Conservation (phyloP, 2,797 vertebrate genomes). For the Rhinoraja longicauda region DNA sequence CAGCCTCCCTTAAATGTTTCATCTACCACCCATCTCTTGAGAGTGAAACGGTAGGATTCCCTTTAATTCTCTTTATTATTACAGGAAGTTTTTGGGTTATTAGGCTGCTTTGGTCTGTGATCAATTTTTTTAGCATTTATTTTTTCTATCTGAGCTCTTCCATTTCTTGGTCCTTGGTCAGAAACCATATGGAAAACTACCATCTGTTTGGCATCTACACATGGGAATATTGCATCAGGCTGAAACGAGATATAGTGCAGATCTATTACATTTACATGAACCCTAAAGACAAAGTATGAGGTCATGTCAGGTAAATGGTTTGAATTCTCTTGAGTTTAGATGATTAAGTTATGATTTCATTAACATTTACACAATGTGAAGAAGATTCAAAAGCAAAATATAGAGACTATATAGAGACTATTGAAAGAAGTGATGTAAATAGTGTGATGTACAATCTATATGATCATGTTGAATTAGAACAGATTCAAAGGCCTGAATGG, state of each 20-base stretch:
- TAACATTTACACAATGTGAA: background rate
- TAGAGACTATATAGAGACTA: background rate
- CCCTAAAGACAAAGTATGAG: background rate
- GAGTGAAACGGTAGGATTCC: background rate
- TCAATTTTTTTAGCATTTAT: background rate
- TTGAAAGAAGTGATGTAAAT: background rate
- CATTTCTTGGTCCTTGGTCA: background rate
- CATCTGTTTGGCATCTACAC: background rate
- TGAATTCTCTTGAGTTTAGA: background rate
- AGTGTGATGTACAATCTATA: background rate
- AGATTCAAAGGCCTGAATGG: background rate
- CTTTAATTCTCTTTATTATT: background rate
- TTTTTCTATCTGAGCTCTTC: too few relatives aligned
- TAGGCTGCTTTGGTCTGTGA: background rate
- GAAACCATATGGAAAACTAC: background rate
- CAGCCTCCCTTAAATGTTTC: background rate
- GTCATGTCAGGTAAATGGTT: background rate
- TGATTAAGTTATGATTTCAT: background rate
- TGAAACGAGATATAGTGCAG: background rate
- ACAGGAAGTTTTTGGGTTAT: background rate
- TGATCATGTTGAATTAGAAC: background rate
- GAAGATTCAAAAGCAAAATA: background rate
- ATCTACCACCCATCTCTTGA: background rate
- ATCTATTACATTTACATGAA: background rate
- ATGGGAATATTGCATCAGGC: background rate